phyloP scores from a whole-genome alignment of 2,888 invertebrate genomes.

The Xestia rhomboidea region DNA sequence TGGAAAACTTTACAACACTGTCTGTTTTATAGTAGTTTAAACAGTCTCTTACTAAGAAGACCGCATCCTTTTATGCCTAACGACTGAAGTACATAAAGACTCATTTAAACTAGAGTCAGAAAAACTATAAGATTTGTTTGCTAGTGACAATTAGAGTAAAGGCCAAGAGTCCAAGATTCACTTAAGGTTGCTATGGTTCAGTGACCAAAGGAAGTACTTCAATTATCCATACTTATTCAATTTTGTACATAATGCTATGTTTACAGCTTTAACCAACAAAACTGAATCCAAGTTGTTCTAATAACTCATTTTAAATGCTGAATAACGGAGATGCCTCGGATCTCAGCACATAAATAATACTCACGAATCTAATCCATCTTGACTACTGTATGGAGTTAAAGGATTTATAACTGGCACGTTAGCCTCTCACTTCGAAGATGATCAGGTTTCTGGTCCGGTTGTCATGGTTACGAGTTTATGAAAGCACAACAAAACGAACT shows the following conservation, averaged over 20 bases:
- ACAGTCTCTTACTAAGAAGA: not conserved
- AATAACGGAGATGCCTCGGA: slow-evolving; percentile 52
- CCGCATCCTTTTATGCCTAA: not conserved
- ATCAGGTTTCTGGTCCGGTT: slow-evolving; percentile 30
- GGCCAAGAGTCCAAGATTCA: not conserved
- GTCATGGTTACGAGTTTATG: slow-evolving; percentile 7
- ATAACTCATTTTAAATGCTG: slow-evolving; percentile 37
- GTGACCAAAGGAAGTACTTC: not conserved
- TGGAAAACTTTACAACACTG: not conserved
- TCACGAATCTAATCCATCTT: slow-evolving; percentile 57
- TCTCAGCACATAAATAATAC: slow-evolving; percentile 60
- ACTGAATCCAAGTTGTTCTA: slow-evolving; percentile 17
- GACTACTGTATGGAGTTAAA: slow-evolving; percentile 47
- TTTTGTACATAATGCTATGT: slow-evolving; percentile 3
- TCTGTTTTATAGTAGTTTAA: not conserved
- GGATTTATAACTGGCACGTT: slow-evolving; percentile 53
- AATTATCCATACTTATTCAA: slow-evolving; percentile 3
- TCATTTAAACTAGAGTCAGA: not conserved
- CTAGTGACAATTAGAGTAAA: not conserved
- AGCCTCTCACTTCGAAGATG: slow-evolving; percentile 61
- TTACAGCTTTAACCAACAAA: slow-evolving; percentile 11
- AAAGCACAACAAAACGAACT: slow-evolving; percentile 25
- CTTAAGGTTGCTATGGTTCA: not conserved
- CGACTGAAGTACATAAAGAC: not conserved
- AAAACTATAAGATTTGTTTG: not conserved